Evolutionary conservation across 2,888 invertebrate species (phyloP), one percentile per base, ranked within the genome.

Genomic region (Andrena praecox): DNA sequence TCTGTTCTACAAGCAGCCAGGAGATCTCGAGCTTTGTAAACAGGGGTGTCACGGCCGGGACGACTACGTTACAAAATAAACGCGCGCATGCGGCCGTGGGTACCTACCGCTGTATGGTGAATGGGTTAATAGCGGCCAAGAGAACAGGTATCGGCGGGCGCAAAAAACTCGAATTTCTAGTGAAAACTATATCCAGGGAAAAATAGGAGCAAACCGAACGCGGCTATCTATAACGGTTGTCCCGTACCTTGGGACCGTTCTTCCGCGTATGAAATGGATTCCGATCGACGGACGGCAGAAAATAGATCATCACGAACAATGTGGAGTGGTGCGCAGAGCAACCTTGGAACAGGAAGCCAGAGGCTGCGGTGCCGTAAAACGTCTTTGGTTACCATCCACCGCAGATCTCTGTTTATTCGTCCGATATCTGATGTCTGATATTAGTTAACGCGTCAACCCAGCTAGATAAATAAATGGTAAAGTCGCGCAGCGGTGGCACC

Each of bases 301-400:
- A 89, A 87, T 89, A 88, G 82, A 85, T 87, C 67, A 82, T 82
- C 77, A 71, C 70, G 83, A 85, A 82, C 79, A 78, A 70, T 75
- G 79, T 75, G 69, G 77, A 71, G 64, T 73, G 79, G 60, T 68
- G 59, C 67, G 80, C 69, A 20, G 75, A 68, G 79, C 87, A 90
- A 86, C 88, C 88, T 90, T 89, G 89, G 82, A 82, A 72, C 86
- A 90, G 89, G 87, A 90, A 89, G 89, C 82, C 81, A 82, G 84
- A 87, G 85, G 80, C 81, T 88, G 89, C 56, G 88, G 90, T 90
- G 56, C 74, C 60, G 73, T 64, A 84, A 83, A 86, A 86, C 86
- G 84, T 89, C 90, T 91, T 90, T 77, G 86, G 87, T 91, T 91
- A 87, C 90, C 82, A 67, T 75, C 81, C 68, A 87, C 89, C 90